phyloP scores from a whole-genome alignment of 2,113 vertebrate species.

The Origma solitaria region DNA sequence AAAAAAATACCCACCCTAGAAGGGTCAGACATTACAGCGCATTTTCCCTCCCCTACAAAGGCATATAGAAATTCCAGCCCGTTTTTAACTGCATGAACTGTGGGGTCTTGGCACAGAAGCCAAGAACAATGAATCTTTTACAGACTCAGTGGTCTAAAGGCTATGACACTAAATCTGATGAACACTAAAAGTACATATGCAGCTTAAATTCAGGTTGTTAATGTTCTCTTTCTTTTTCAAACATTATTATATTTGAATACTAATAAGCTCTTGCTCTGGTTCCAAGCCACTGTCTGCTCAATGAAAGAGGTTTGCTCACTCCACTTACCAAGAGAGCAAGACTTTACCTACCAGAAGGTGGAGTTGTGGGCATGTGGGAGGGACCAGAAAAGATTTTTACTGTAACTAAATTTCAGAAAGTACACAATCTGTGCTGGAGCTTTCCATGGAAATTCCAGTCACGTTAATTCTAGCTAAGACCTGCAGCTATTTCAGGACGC shows the following conservation, averaged over 20 bases:
- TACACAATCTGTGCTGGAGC: not conserved
- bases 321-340: not conserved
- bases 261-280: not conserved
- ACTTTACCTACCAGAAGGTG: constrained; percentile 36
- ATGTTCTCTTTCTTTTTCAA: not conserved
- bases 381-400: not conserved
- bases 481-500: constrained; percentile 39
- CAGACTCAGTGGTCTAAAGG: not conserved
- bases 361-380: constrained; percentile 47
- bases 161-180: not conserved
- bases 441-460: constrained; percentile 28
- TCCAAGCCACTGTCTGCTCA: not conserved
- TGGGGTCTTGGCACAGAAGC: not conserved
- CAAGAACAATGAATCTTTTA: not conserved
- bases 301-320: not conserved
- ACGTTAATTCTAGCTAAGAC: not conserved
- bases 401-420: not conserved
- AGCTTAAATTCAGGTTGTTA: not conserved
- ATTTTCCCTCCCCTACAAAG: not conserved
- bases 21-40: not conserved
- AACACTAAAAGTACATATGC: not conserved
- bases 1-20: not conserved
- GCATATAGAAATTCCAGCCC: not conserved
- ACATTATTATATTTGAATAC: not conserved
- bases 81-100: not conserved